These are phyloP conservation scores for Conomelus anceps DNA, from an alignment of 2,888 invertebrate species.

Conservation along the genomic window DNA sequence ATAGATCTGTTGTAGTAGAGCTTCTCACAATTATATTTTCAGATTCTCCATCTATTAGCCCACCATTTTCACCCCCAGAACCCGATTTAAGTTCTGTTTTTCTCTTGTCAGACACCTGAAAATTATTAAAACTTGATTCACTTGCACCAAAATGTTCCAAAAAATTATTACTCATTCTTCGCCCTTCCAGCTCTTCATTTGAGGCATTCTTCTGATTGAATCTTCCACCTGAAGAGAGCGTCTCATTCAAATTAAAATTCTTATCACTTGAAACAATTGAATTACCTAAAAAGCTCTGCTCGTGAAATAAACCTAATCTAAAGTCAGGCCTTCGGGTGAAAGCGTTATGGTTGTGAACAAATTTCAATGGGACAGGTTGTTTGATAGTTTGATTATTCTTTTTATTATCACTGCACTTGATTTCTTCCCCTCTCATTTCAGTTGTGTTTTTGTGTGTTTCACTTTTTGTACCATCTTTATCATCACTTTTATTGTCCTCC, in stretches of 20 bases:
- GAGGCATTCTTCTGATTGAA: neutral
- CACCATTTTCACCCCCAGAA: neutral
- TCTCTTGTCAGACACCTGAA: neutral
- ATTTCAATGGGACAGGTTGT: neutral
- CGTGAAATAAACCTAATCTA: neutral
- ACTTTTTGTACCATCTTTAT: neutral
- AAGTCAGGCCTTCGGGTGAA: neutral
- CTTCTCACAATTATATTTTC: neutral
- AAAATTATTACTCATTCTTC: neutral
- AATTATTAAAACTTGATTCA: neutral
- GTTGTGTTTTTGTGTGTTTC: neutral
- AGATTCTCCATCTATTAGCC: neutral
- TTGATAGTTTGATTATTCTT: neutral
- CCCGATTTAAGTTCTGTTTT: neutral
- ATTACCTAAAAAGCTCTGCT: neutral
- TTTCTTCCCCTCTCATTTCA: neutral
- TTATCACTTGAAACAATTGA: neutral
- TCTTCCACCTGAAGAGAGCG: neutral
- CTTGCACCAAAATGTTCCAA: neutral
- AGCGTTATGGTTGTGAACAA: neutral
- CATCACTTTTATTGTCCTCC: neutral
- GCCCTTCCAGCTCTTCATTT: neutral
- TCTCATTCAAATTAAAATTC: neutral
- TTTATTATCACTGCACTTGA: neutral
- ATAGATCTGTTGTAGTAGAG: neutral